These are phyloP conservation scores for Phoenicopterus ruber DNA, from an alignment of 2,113 vertebrate species.

Conservation along the genomic window DNA sequence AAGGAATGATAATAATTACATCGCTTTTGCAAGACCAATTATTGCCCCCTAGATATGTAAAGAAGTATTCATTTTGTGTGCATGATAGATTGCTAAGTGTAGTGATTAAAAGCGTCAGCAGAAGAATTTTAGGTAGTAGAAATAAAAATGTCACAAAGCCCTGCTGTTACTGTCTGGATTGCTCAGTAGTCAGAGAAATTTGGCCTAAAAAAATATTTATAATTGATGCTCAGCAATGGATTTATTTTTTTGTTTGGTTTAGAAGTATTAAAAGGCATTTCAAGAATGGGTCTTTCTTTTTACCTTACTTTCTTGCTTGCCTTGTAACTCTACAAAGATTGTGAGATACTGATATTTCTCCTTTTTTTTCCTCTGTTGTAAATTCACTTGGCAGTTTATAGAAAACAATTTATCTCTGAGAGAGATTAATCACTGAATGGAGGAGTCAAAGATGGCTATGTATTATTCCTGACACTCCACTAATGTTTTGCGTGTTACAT, in stretches of 20 bases:
- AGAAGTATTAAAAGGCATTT: neutral
- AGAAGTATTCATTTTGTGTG: neutral
- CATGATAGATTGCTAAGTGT: neutral
- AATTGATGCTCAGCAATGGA: neutral
- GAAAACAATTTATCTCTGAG: neutral
- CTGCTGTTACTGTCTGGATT: neutral
- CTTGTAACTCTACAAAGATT: neutral
- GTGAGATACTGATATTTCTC: neutral
- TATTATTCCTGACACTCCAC: neutral
- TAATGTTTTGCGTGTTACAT: neutral
- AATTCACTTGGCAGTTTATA: neutral
- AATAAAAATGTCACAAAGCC: neutral
- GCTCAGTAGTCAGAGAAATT: neutral
- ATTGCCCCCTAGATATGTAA: neutral
- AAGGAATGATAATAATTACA: neutral
- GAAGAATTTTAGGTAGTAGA: neutral
- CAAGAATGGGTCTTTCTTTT: neutral
- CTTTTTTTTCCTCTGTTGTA: neutral
- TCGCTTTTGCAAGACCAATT: neutral
- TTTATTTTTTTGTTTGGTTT: neutral
- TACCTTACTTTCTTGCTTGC: neutral
- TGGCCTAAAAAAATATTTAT: neutral
- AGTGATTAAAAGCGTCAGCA: neutral
- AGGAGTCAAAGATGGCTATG: fast-evolving
- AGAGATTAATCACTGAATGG: neutral